Evolutionary conservation across 2,113 vertebrate species (phyloP), one percentile per base, ranked within the genome.

Genomic region (Ciconia maguari): DNA sequence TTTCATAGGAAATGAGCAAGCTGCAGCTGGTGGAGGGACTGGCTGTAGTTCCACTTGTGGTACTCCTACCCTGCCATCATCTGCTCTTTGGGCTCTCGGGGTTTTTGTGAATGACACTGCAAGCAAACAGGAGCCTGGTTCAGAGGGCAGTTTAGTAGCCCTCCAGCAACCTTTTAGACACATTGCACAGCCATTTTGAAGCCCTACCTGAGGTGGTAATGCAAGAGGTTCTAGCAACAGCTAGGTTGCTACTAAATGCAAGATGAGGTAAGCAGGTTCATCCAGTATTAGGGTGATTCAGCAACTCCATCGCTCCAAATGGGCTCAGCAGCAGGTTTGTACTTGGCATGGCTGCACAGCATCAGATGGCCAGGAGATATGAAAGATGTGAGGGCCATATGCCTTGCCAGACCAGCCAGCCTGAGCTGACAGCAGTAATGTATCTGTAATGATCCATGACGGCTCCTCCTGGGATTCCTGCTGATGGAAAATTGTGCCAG

Each of bases 11-110:
- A 94, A 79, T 0, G 19, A 90, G 38, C 3, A 55, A 58, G 70
- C 78, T 93, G 92, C 96, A 96, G 90, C 93, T 94, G 96, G 84
- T 86, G 68, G 70, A 72, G 54, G 71, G 44, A 72, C 49, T 62
- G 58, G 74, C 61, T 79, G 41, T 61, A 94, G 58, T 69, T 95
- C 62, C 66, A 91, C 91, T 85, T 83, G 81, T 69, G 79, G 29
- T 25, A 36, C 54, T 87, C 58, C 70, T 82, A 32, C 17, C 62
- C 75, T 5, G 3, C 41, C 62, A 54, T 66, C 70, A 91, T 70
- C 92, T 91, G 87, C 65, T 91, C 24, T 83, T 69, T 34, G 46
- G 71, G 58, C 66, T 82, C 11, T 68, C 61, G 4, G 13, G 49
- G 20, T 6, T 90, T 74, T 57, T 72, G 34, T 30, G 49, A 74